Base-by-base conservation (phyloP, 2,888 invertebrate genomes). In the Standfussiana lucernea region DNA sequence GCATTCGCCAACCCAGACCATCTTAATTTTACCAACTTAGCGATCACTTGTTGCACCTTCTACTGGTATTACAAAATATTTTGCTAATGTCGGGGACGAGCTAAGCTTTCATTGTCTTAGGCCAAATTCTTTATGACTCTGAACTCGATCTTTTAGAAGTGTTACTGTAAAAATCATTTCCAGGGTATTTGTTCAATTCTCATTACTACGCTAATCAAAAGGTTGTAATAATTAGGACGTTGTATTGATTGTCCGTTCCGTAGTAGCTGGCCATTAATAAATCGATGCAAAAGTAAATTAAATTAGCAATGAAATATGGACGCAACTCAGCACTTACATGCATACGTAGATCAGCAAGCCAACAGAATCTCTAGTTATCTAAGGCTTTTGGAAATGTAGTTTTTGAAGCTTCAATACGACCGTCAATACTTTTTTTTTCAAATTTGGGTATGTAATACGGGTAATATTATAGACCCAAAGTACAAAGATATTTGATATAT, bases 11-110 rank as follows among this genome's bases (percentile, higher is more conserved):
- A 42, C 24, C 28, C 18, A 76, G 37, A 42, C 10, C 37, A 65
- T 37, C 18, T 35, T 10, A 32, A 35, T 53, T 45, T 64, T 28
- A 64, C 65, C 18, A 53, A 45, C 6, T 6, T 10, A 56, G 10
- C 24, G 13, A 40, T 28, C 24, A 40, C 45, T 77, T 77, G 42
- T 65, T 77, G 24, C 53, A 45, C 37, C 11, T 28, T 6, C 42
- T 7, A 32, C 7, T 35, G n/a, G 37, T 37, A 40, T 32, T 18
- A 35, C 24, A 37, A 42, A 73, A 7, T 10, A 56, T 53, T 11
- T 62, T 18, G 40, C n/a, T 15, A 8, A 40, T 64, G 15, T n/a
- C 8, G 3, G 15, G n/a, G 24, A 15, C n/a, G 15, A 73, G 21
- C 6, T 10, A 6, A 67, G 42, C 28, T 69, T n/a, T 67, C 24